phyloP scores from a whole-genome alignment of 1,140 invertebrate genomes.

The Venustaconcha ellipsiformis region DNA sequence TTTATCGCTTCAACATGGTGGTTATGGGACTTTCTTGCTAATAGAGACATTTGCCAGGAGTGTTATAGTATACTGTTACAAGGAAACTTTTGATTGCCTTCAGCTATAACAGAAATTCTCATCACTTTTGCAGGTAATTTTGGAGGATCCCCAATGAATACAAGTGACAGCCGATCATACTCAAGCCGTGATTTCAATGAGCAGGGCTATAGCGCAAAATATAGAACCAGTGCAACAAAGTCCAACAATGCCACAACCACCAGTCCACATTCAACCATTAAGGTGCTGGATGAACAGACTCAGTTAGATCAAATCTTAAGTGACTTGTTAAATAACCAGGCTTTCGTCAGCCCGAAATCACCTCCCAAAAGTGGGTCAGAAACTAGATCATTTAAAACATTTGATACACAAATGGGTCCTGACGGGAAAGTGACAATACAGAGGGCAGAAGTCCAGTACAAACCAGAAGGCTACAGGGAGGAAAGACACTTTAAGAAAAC shows the following conservation, averaged over 20 bases:
- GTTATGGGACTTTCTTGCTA: too few relatives aligned
- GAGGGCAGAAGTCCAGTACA: constrained; percentile 57
- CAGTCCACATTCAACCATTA: constrained; percentile 33
- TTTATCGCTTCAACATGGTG: too few relatives aligned
- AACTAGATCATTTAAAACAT: constrained; percentile 54
- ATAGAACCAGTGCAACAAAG: constrained; percentile 23
- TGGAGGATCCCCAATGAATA: too few relatives aligned
- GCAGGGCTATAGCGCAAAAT: too few relatives aligned
- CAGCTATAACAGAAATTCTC: too few relatives aligned
- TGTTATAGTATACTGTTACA: too few relatives aligned
- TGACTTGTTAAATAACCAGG: constrained; percentile 64
- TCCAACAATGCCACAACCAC: constrained; percentile 37
- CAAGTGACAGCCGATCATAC: too few relatives aligned
- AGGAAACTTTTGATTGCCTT: too few relatives aligned
- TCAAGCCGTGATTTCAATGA: too few relatives aligned
- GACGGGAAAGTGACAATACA: constrained; percentile 53
- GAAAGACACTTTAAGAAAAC: constrained; percentile 51
- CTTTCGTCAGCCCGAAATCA: constrained; percentile 44
- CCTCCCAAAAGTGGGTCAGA: constrained; percentile 41
- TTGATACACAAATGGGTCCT: constrained; percentile 39
- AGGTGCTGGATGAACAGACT: constrained; percentile 60
- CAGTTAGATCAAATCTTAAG: constrained; percentile 66
- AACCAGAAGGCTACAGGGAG: constrained; percentile 51
- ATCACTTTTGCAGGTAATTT: too few relatives aligned
- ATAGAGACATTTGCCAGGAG: too few relatives aligned